A percentile compares a stretch with the other conserved stretches of the same genome.
Evolutionary conservation across 2,888 invertebrate genomes (phyloP).

Genomic region (Spodoptera littoralis): DNA sequence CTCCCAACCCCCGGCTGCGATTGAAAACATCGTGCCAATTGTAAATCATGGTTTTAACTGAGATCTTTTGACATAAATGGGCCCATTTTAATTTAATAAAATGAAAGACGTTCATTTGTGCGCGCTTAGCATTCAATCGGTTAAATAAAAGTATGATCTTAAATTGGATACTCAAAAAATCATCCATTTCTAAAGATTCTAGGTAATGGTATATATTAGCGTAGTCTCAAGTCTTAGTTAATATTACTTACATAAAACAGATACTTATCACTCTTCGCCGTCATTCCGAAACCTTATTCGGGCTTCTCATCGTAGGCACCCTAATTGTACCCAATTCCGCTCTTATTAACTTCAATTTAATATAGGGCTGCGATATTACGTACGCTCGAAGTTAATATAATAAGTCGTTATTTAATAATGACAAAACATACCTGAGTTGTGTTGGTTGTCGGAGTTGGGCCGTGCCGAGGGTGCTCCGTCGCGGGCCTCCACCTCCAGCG

Average conservation of each 20-base stretch:
- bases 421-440: constrained; percentile 94
- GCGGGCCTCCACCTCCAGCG: constrained; percentile 98
- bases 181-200: neutral
- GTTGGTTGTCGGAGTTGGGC: constrained; percentile 97
- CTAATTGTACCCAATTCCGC: constrained; percentile 22
- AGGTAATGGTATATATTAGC: neutral
- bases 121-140: constrained; percentile 21
- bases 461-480: constrained; percentile 99
- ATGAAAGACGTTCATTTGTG: constrained; percentile 23
- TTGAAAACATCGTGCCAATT: constrained; percentile 47
- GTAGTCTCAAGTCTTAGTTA: neutral
- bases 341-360: constrained; percentile 36
- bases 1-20: constrained; percentile 34
- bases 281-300: constrained; percentile 9
- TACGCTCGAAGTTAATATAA: constrained; percentile 28
- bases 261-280: constrained; percentile 3
- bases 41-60: constrained; percentile 51
- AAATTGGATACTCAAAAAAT: neutral
- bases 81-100: constrained; percentile 33
- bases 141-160: constrained; percentile 12
- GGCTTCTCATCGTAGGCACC: constrained; percentile 9
- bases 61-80: constrained; percentile 40
- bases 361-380: constrained; percentile 24
- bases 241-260: neutral
- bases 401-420: constrained; percentile 31